Base-by-base conservation (phyloP, 2,888 invertebrate species). In the Amblyteles armatorius region DNA sequence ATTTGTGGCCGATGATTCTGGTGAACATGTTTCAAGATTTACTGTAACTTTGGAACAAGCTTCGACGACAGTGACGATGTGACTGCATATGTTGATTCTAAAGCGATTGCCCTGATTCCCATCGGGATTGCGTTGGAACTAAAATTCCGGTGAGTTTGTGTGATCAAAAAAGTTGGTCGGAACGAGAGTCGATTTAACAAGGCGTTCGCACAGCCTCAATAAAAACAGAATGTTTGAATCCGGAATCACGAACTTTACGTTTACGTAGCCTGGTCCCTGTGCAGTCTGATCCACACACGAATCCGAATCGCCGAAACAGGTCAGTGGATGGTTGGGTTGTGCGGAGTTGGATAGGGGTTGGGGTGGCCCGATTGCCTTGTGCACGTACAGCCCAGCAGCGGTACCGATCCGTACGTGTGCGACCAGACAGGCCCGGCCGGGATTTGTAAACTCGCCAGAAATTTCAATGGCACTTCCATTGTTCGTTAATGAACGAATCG, bases 401-500 rank as follows among this genome's bases (percentile, higher is more conserved):
- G 76, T 52, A 55, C 65, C n/a, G 52, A n/a, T 55, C 60, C 74
- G 68, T 40, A 26, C 63, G 74, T 52, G 78, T 19, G 36, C 63
- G 79, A 63, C 74, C 74, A 65, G 68, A 68, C 77, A 63, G 60
- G 67, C 52, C 40, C 68, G 48, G 36, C 57, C 29, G 71, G 60
- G 74, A 79, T 79, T 79, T 84, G 84, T 82, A 84, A 84, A 74
- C 84, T 79, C 79, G 84, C 84, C 82, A 84, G 74, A 84, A 84
- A 84, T 82, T 84, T 84, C 82, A 84, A 82, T 84, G 74, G 68
- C 67, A 50, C 79, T 69, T 68, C 65, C 65, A 84, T 84, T 84
- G 84, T 84, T 82, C 82, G 79, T 82, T 84, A 84, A 84, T 82
- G 84, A 84, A 82, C 84, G 79, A 82, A 79, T 78, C 84, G 79